These are phyloP conservation scores for Epizoanthus stellaris DNA, from an alignment of 92 coral and sea anemone genomes.

Conservation along the genomic window DNA sequence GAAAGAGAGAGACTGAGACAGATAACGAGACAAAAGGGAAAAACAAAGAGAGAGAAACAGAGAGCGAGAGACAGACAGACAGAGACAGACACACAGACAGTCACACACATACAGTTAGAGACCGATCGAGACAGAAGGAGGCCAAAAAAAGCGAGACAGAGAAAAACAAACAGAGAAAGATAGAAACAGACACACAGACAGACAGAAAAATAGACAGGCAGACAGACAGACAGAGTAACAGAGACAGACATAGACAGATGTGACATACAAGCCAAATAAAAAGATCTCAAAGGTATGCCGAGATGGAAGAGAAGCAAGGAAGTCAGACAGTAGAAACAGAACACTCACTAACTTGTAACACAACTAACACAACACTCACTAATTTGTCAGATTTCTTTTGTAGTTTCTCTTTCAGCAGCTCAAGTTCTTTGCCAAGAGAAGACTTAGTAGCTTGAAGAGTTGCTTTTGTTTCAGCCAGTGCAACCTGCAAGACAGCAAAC, in stretches of 20 bases:
- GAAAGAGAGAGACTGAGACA: background rate
- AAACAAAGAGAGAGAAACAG: no score
- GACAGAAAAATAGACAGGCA: no score
- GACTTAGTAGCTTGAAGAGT: constrained; percentile 77
- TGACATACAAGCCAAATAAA: no score
- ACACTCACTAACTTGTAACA: background rate
- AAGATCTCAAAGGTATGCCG: background rate
- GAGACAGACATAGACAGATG: no score
- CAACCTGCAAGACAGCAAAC: constrained; percentile 57
- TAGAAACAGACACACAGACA: no score
- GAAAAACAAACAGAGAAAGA: no score
- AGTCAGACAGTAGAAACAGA: background rate
- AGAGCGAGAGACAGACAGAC: no score
- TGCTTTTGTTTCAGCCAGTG: constrained; percentile 89
- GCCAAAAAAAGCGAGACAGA: no score
- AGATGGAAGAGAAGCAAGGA: background rate
- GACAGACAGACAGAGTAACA: no score
- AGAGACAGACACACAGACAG: no score
- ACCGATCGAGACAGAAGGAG: no score
- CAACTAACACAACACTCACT: constrained; percentile 51
- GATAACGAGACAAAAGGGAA: background rate
- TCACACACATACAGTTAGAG: no score
- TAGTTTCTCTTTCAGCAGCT: constrained; percentile 75
- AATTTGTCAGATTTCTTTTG: constrained; percentile 88
- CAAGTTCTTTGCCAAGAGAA: constrained; percentile 81